Evolutionary conservation across 2,113 vertebrate genomes (phyloP).

Genomic region (Hippopotamus amphibius): DNA sequence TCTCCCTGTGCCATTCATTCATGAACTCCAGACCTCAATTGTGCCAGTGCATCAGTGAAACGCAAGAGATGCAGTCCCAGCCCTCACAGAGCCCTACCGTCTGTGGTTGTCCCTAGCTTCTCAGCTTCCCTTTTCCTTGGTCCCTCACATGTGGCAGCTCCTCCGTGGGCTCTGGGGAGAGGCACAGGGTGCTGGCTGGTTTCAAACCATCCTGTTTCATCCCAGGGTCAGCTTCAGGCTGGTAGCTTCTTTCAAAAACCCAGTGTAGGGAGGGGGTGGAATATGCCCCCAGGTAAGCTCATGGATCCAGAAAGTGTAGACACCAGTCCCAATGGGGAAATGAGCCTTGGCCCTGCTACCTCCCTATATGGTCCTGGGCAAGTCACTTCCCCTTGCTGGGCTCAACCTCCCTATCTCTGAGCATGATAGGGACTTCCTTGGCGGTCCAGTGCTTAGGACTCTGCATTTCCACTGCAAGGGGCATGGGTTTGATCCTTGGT

Average conservation of each 20-base stretch:
- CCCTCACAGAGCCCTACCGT: rapidly evolving
- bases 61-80: not conserved
- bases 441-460: not conserved
- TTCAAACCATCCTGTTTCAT: not conserved
- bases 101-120: not conserved
- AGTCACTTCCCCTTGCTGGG: not conserved
- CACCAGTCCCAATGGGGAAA: not conserved
- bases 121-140: not conserved
- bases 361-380: not conserved
- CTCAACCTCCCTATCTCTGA: not conserved
- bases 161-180: not conserved
- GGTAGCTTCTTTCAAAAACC: not conserved
- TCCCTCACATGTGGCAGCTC: not conserved
- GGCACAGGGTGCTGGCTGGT: not conserved
- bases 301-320: not conserved
- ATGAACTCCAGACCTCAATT: not conserved
- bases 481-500: not conserved
- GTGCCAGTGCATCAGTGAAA: not conserved
- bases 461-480: not conserved
- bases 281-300: not conserved
- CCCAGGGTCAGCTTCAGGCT: not conserved
- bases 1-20: not conserved
- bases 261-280: not conserved
- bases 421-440: not conserved
- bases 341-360: not conserved